A percentile compares a stretch with the other conserved stretches of the same genome.
Evolutionary conservation across 64 coral and sea anemone genomes (phyloP).

Genomic region (Platygyra sinensis): DNA sequence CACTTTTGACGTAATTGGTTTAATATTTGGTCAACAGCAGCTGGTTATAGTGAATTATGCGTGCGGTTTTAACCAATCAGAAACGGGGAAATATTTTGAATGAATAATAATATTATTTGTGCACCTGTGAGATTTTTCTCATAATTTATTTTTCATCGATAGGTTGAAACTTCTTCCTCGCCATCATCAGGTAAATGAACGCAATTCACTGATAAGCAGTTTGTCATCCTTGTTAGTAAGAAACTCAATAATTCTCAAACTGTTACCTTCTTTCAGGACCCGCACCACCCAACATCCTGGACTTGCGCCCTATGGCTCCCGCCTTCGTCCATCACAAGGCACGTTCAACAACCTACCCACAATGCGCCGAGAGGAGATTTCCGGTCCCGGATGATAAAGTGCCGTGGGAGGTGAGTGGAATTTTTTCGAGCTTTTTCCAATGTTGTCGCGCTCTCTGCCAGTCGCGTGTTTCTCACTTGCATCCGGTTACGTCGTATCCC

Average conservation of each 20-base stretch:
- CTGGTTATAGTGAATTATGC: no score
- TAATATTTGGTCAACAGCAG: no score
- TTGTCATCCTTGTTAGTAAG: not conserved
- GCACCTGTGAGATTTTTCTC: no score
- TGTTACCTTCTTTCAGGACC: conserved; percentile 17
- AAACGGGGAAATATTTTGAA: no score
- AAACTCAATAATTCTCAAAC: not conserved
- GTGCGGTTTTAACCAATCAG: no score
- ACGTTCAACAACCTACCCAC: conserved; percentile 84
- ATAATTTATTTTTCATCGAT: not conserved
- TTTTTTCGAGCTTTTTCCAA: not conserved
- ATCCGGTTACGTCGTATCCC: not conserved
- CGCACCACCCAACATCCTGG: conserved; percentile 13
- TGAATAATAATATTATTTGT: no score
- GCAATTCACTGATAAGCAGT: not conserved
- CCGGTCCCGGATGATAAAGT: conserved; percentile 86
- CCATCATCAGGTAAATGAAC: not conserved
- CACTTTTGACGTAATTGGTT: no score
- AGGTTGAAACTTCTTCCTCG: not conserved
- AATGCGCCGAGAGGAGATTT: conserved; percentile 68
- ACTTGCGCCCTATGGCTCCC: conserved; percentile 24
- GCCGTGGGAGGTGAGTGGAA: conserved; percentile 74
- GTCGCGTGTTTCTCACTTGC: not conserved
- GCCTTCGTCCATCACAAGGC: conserved; percentile 87
- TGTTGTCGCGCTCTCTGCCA: not conserved